A percentile compares a stretch with the other conserved stretches of the same genome.
phyloP scores from a whole-genome alignment of 2,888 invertebrate genomes.

The Neuroscelio doddi region DNA sequence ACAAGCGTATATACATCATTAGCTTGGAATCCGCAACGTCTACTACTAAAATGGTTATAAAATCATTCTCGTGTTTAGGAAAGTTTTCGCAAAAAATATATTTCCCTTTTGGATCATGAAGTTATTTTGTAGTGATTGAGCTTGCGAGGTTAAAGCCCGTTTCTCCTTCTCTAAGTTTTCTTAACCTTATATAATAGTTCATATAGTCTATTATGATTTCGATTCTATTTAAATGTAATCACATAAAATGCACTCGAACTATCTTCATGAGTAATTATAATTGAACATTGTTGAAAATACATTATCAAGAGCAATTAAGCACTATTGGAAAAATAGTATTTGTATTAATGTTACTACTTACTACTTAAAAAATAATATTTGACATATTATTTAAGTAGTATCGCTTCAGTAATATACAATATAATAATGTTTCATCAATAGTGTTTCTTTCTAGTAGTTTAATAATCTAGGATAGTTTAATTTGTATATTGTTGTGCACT shows the following conservation, averaged over 20 bases:
- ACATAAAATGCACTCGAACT: not conserved
- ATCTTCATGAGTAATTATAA: too few relatives aligned
- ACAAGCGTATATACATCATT: slow-evolving; percentile 35
- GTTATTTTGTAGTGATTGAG: slow-evolving; percentile 28
- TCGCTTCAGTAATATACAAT: too few relatives aligned
- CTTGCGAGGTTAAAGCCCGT: slow-evolving; percentile 38
- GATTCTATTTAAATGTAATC: slow-evolving; percentile 16
- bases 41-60: slow-evolving; percentile 40
- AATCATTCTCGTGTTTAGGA: slow-evolving; percentile 29
- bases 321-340: too few relatives aligned
- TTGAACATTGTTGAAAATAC: too few relatives aligned
- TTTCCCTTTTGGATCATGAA: slow-evolving; percentile 37
- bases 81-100: slow-evolving; percentile 25
- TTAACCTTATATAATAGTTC: slow-evolving; percentile 21
- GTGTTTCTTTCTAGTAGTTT: too few relatives aligned
- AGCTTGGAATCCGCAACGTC: slow-evolving; percentile 34
- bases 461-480: too few relatives aligned
- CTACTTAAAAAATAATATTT: too few relatives aligned
- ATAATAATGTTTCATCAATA: too few relatives aligned
- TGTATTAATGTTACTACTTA: too few relatives aligned
- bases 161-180: slow-evolving; percentile 38
- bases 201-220: slow-evolving; percentile 23
- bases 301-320: too few relatives aligned
- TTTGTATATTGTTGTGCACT: too few relatives aligned
- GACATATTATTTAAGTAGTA: too few relatives aligned